Evolutionary conservation across 2,113 vertebrate genomes (phyloP).

Genomic region (Pristiophorus japonicus): DNA sequence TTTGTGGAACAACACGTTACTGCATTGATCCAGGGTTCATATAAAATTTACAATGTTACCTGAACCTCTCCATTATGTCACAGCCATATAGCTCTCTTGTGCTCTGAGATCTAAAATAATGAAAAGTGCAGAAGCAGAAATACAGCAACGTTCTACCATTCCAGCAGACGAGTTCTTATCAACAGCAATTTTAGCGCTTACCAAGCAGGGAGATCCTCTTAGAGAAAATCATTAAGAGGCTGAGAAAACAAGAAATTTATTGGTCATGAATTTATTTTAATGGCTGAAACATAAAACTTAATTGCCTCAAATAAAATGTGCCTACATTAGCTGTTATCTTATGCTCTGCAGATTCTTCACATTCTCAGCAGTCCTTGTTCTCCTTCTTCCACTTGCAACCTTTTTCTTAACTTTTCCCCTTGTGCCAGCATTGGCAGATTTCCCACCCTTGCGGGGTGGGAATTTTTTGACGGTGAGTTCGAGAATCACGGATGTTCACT

Average conservation of each 20-base stretch:
- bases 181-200: background rate
- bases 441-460: background rate
- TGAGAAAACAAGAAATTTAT: slow-evolving; percentile 34
- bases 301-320: slow-evolving; percentile 28
- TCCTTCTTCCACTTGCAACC: background rate
- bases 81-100: background rate
- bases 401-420: background rate
- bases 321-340: background rate
- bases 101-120: background rate
- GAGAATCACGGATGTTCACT: background rate
- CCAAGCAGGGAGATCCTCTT: slow-evolving; percentile 12
- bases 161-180: slow-evolving; percentile 20
- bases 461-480: background rate
- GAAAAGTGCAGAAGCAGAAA: background rate
- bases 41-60: background rate
- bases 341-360: background rate
- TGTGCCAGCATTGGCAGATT: background rate
- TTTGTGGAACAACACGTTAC: background rate
- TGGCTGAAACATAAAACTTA: slow-evolving; percentile 28
- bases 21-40: background rate
- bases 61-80: too few relatives aligned
- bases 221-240: slow-evolving; percentile 30
- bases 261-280: slow-evolving; percentile 33
- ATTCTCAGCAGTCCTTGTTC: background rate
- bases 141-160: background rate